Evolutionary conservation across 2,797 vertebrate species (phyloP), one percentile per base, ranked within the genome.

Genomic region (Sternotherus odoratus): DNA sequence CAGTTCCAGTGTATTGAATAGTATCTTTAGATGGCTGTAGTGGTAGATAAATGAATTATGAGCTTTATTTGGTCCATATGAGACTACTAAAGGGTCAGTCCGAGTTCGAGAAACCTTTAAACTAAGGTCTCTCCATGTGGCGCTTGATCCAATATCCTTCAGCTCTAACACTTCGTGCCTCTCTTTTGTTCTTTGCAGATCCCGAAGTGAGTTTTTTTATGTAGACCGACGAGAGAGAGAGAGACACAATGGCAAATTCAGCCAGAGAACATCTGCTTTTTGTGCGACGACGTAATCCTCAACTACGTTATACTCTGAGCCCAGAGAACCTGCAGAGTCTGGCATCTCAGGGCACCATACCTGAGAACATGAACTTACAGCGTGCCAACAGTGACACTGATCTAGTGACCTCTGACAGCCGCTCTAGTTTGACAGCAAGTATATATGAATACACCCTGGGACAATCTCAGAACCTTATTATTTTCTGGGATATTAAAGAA

Each of bases 401-500:
- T 91, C 97, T 99, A 94, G 99, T 99, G 95, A 99, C 99, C 54
- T 99, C 99, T 0, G 99, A 99, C 56, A 99, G 99, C 96, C 98
- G 99, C 69, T 99, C 99, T 36, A 99, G 99, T 19, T 88, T 99
- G 85, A 99, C 99, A 1, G 99, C 99, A 4, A 99, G 99, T 94
- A 99, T 99, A 84, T 98, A 99, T 2, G 99, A 99, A 88, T 99
- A 99, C 93, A 99, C 99, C 0, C 95, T 99, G 94, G 99, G 98
- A 77, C 98, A 99, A 1, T 98, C 99, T 60, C 99, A 99, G 98
- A 99, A 99, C 95, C 98, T 99, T 77, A 99, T 99, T 49, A 99
- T 99, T 97, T 99, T 99, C 94, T 99, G 99, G 99, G 99, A 99
- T 97, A 99, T 99, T 97, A 99, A 99, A 95, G 99, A 99, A 97